A percentile compares a stretch with the other conserved stretches of the same genome.
Evolutionary conservation across 2,888 invertebrate genomes (phyloP).

Genomic region (Chymomyza amoena): DNA sequence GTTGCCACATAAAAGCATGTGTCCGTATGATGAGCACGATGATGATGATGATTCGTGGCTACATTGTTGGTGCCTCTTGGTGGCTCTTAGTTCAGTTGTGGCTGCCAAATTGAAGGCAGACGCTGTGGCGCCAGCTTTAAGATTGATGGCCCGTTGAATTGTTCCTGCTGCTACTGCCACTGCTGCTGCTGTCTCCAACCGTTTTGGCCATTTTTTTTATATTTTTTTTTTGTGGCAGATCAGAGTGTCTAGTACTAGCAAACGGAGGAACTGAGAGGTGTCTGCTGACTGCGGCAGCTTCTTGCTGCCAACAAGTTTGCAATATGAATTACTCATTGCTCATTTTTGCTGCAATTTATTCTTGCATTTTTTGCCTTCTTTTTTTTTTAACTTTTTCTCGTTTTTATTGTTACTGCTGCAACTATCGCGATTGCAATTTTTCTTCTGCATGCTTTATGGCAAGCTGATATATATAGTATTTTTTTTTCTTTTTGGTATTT

Average conservation of each 20-base stretch:
- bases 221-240: background rate
- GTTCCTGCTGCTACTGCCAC: background rate
- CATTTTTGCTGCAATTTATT: constrained; percentile 70
- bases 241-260: background rate
- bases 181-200: background rate
- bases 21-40: constrained; percentile 28
- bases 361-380: constrained; percentile 40
- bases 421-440: constrained; percentile 28
- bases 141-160: constrained; percentile 70
- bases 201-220: background rate
- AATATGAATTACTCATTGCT: constrained; percentile 72
- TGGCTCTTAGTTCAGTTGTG: constrained; percentile 5
- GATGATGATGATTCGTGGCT: background rate
- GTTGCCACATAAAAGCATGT: constrained; percentile 65
- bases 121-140: constrained; percentile 61
- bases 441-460: constrained; percentile 41
- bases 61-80: background rate
- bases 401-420: constrained; percentile 25
- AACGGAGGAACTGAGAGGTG: background rate
- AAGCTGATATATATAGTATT: constrained; percentile 28
- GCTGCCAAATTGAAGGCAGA: constrained; percentile 64
- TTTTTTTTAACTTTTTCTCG: constrained; percentile 6
- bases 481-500: background rate
- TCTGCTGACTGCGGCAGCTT: constrained; percentile 32
- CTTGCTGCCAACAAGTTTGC: constrained; percentile 54